These are phyloP conservation scores for Dicentrarchus labrax DNA, from an alignment of 2,113 vertebrate species.

Conservation along the genomic window DNA sequence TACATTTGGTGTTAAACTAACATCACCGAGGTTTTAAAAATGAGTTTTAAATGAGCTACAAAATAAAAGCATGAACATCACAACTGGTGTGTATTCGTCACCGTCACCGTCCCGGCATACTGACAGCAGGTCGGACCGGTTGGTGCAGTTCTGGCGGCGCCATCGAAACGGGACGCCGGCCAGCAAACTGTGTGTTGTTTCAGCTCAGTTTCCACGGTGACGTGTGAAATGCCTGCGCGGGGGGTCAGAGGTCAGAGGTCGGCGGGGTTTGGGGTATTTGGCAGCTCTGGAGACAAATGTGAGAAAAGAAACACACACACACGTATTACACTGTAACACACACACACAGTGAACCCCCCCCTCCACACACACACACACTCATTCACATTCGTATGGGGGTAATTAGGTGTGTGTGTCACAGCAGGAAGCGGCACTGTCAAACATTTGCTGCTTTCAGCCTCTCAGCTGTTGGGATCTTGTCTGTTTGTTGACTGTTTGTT, in stretches of 20 bases:
- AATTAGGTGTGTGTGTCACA: slow-evolving; percentile 47
- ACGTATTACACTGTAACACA: slow-evolving; percentile 4
- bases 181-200: not conserved
- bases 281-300: slow-evolving; percentile 51
- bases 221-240: slow-evolving; percentile 41
- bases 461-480: not conserved
- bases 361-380: slow-evolving; percentile 3
- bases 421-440: slow-evolving; percentile 16
- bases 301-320: slow-evolving; percentile 41
- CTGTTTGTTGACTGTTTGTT: not conserved
- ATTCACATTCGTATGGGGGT: slow-evolving; percentile 18
- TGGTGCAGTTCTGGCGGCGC: too few species aligned
- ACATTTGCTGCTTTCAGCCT: slow-evolving; percentile 37
- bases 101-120: too few species aligned
- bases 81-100: too few species aligned
- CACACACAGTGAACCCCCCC: slow-evolving; percentile 19
- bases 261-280: slow-evolving; percentile 35
- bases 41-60: not conserved
- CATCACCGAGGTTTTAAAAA: not conserved
- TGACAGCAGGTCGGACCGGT: not conserved
- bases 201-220: slow-evolving; percentile 52
- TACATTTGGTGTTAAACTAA: not conserved
- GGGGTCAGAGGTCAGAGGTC: slow-evolving; percentile 62
- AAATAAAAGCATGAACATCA: not conserved
- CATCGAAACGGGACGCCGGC: slow-evolving; percentile 33